Conservation (phyloP, 2,113 vertebrate genomes). For the Merops nubicus region DNA sequence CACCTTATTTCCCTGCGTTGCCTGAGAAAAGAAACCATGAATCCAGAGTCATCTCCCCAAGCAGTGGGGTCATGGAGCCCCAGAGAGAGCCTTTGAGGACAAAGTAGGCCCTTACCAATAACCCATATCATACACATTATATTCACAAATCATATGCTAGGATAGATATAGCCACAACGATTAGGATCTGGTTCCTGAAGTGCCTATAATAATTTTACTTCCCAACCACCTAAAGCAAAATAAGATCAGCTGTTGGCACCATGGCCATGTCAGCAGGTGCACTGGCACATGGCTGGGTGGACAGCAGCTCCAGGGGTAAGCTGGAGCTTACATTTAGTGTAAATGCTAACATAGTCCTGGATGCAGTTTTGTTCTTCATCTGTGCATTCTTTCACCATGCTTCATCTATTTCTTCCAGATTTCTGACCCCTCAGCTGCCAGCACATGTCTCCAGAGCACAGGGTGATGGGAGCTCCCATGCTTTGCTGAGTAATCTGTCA, state of each 20-base stretch:
- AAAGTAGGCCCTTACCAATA: not conserved
- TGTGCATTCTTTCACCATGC: accelerated
- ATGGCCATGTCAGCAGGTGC: not conserved
- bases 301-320: not conserved
- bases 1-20: not conserved
- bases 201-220: not conserved
- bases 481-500: not conserved
- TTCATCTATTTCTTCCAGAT: not conserved
- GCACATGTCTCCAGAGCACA: not conserved
- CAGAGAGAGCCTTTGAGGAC: not conserved
- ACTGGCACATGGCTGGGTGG: not conserved
- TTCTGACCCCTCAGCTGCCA: not conserved
- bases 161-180: not conserved
- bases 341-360: not conserved
- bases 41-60: not conserved
- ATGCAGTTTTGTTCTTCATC: not conserved
- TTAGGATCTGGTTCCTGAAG: not conserved
- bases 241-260: not conserved
- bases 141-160: not conserved
- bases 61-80: not conserved
- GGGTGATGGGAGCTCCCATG: not conserved
- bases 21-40: not conserved
- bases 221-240: not conserved
- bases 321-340: not conserved
- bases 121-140: not conserved